Percentiles rank a stretch among this genome's conserved stretches.
Conservation (phyloP, 2,113 vertebrate species). For the Dicaeum eximium region DNA sequence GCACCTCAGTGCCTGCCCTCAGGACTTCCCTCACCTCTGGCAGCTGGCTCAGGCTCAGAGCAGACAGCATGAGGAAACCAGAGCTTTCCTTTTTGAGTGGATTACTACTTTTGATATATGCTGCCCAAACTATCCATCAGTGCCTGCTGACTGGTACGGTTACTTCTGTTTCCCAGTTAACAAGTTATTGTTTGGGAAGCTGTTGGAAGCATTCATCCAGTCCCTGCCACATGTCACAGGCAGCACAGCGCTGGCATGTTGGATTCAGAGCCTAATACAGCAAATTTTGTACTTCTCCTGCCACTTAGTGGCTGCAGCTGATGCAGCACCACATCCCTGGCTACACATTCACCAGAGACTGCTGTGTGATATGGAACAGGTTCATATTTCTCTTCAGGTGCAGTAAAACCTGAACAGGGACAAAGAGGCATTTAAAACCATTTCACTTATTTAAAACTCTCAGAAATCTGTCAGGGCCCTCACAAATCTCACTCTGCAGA, state of each 20-base stretch:
- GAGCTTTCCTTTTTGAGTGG: background rate
- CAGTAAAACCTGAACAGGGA: background rate
- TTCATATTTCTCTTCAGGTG: background rate
- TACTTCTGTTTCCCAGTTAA: background rate
- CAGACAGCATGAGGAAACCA: background rate
- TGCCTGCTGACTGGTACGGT: background rate
- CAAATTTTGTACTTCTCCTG: conserved; percentile 14
- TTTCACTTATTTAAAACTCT: background rate
- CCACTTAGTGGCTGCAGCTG: conserved; percentile 40
- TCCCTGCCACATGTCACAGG: background rate
- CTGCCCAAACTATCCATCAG: background rate
- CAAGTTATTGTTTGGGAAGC: background rate
- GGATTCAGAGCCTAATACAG: background rate
- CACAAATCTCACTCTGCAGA: background rate
- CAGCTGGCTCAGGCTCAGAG: background rate
- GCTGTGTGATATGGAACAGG: background rate
- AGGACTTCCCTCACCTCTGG: background rate
- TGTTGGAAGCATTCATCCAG: background rate
- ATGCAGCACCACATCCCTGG: background rate
- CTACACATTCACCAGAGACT: background rate
- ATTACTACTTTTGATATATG: background rate
- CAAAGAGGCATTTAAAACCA: background rate
- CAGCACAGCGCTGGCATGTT: background rate
- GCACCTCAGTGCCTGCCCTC: background rate
- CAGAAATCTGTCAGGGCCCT: background rate